Percentiles rank a stretch among this genome's conserved stretches.
Evolutionary conservation across 2,797 vertebrate genomes (phyloP).

Genomic region (Chloroceryle inda): DNA sequence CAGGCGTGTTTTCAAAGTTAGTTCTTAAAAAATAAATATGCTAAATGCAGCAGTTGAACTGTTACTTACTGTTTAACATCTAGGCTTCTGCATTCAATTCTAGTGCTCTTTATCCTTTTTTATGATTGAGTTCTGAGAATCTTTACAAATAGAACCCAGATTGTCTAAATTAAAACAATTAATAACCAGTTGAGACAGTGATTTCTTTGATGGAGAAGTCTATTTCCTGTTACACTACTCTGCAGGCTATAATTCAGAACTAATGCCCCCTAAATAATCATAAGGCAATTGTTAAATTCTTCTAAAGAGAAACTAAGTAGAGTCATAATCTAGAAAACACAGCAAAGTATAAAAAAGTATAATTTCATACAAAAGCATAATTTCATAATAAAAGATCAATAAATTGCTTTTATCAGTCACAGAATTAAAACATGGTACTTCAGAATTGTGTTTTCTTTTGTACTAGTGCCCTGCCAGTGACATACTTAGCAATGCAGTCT

Average conservation of each 20-base stretch:
- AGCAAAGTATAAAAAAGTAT: not conserved
- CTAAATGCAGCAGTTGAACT: not conserved
- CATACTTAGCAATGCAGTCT: constrained; percentile 72
- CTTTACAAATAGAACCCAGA: not conserved
- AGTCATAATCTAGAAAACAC: not conserved
- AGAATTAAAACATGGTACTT: constrained; percentile 54
- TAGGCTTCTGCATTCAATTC: not conserved
- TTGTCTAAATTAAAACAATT: not conserved
- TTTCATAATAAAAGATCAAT: constrained; percentile 29
- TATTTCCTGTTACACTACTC: not conserved
- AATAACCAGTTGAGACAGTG: not conserved
- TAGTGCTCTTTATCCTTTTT: not conserved
- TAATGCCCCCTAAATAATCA: not conserved
- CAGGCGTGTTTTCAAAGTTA: constrained; percentile 43
- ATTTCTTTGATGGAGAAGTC: not conserved
- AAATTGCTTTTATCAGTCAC: constrained; percentile 47
- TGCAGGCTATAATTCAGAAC: not conserved
- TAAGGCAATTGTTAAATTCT: not conserved
- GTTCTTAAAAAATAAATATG: not conserved
- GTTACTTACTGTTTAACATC: not conserved
- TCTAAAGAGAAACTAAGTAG: not conserved
- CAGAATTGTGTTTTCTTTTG: constrained; percentile 66
- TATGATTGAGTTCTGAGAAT: not conserved
- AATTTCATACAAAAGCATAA: not conserved
- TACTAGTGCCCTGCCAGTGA: constrained; percentile 66